phyloP scores from a whole-genome alignment of 2,113 vertebrate genomes.

The Pionites leucogaster region DNA sequence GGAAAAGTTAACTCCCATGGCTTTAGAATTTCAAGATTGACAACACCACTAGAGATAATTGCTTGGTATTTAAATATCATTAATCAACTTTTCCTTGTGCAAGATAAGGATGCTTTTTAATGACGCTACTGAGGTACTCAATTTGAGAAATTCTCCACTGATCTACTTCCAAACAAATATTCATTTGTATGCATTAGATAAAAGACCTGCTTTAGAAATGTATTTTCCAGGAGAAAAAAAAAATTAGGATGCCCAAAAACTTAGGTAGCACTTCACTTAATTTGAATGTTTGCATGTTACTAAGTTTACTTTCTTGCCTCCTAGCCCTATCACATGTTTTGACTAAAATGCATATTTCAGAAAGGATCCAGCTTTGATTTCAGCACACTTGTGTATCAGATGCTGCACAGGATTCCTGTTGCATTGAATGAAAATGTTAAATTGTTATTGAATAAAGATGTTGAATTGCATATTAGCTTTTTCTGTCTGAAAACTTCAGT shows the following conservation, averaged over 20 bases:
- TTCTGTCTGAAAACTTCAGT: neutral
- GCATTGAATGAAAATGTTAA: neutral
- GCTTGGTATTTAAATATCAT: neutral
- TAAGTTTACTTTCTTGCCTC: neutral
- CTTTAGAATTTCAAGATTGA: neutral
- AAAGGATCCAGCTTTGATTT: neutral
- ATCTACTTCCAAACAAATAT: neutral
- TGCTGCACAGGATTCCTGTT: neutral
- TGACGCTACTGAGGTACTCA: neutral
- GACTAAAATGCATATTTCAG: neutral
- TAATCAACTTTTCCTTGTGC: neutral
- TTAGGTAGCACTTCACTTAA: neutral
- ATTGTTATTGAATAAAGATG: neutral
- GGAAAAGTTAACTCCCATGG: neutral
- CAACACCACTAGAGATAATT: neutral
- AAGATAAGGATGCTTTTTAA: neutral
- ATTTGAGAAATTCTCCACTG: neutral
- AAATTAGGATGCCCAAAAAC: neutral
- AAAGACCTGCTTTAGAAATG: neutral
- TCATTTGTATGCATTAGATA: neutral
- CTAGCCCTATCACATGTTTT: neutral
- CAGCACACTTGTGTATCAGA: neutral
- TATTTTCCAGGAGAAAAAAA: neutral
- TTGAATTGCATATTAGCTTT: neutral
- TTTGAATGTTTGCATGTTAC: neutral